A percentile compares a stretch with the other conserved stretches of the same genome.
Evolutionary conservation across 2,888 invertebrate species (phyloP).

Genomic region (Elegia similella): DNA sequence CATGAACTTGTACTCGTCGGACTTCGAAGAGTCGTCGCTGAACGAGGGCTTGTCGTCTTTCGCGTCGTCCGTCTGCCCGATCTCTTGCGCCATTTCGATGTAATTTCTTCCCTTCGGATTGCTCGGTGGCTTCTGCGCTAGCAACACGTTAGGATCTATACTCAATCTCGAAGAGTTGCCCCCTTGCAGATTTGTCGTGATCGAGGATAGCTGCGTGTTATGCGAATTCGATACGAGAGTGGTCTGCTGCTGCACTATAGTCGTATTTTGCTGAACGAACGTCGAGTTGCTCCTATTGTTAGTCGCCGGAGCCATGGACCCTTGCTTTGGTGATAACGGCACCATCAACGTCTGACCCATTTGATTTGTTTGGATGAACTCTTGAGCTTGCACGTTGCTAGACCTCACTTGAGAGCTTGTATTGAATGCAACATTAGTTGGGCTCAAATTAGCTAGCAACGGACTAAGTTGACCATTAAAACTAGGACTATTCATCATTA

Average conservation of each 20-base stretch:
- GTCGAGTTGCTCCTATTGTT: conserved; percentile 85
- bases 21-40: conserved; percentile 17
- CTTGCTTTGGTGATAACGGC: conserved; percentile 84
- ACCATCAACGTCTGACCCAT: conserved; percentile 88
- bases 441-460: conserved; percentile 87
- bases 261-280: conserved; percentile 92
- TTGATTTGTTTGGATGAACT: conserved; percentile 86
- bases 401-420: conserved; percentile 76
- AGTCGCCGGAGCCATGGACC: conserved; percentile 74
- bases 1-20: conserved; percentile 40
- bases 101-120: conserved; percentile 41
- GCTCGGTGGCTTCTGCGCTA: conserved; percentile 55
- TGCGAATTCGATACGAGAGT: conserved; percentile 88
- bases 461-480: conserved; percentile 91
- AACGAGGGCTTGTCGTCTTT: conserved; percentile 31
- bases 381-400: conserved; percentile 84
- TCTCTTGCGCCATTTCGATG: conserved; percentile 38
- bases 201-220: conserved; percentile 53
- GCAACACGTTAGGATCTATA: conserved; percentile 82
- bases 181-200: conserved; percentile 47
- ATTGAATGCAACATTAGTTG: conserved; percentile 85
- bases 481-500: conserved; percentile 87
- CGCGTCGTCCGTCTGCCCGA: conserved; percentile 30
- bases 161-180: conserved; percentile 71
- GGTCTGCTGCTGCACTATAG: conserved; percentile 91